Conservation (phyloP, 1,140 invertebrate species). For the Orchestia grillus region DNA sequence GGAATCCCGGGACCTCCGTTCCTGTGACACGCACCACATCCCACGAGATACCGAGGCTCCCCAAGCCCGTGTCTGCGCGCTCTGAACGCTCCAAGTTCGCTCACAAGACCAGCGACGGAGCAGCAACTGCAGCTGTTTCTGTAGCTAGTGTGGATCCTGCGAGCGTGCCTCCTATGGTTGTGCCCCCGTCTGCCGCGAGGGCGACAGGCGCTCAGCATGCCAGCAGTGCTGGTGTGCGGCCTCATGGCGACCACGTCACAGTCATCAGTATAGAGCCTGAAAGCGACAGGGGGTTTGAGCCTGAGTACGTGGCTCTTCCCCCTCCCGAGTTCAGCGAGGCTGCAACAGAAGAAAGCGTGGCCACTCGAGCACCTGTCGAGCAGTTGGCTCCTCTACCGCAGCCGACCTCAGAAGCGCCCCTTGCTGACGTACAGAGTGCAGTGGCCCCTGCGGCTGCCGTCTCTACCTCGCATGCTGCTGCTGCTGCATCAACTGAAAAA, state of each 20-base stretch:
- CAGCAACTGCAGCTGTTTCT: neutral
- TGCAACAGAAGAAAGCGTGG: neutral
- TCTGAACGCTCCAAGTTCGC: slow-evolving; percentile 58
- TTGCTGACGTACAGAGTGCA: neutral
- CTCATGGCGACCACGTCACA: neutral
- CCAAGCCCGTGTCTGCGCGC: slow-evolving; percentile 60
- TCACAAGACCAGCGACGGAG: neutral
- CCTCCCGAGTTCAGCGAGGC: slow-evolving; percentile 1
- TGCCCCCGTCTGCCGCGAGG: neutral
- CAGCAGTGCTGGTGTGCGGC: neutral
- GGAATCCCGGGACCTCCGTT: neutral
- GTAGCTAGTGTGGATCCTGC: neutral
- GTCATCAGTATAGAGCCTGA: neutral
- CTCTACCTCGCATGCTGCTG: neutral
- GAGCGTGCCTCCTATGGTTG: neutral
- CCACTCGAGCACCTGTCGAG: neutral
- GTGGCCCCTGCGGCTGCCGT: neutral
- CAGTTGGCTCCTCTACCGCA: neutral
- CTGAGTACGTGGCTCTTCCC: neutral
- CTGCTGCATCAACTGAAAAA: neutral
- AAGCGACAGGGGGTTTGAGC: neutral
- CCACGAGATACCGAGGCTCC: slow-evolving; percentile 58
- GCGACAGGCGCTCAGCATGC: neutral
- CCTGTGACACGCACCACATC: neutral
- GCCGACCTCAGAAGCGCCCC: neutral